A percentile compares a stretch with the other conserved stretches of the same genome.
Evolutionary conservation across 2,797 vertebrate species (phyloP).

Genomic region (Hirundo rustica): DNA sequence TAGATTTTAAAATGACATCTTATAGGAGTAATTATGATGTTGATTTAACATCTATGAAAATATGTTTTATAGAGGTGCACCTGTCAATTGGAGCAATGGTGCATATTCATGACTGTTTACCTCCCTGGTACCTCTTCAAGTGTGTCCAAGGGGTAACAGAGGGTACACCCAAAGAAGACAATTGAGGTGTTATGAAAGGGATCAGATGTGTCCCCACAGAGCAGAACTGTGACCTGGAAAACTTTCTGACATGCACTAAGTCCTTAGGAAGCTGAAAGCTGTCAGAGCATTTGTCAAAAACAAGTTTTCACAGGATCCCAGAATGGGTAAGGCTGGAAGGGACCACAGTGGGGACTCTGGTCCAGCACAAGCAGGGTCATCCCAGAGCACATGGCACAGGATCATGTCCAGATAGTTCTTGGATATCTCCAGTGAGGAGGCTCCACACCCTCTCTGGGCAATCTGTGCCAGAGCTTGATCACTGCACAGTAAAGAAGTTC

Average conservation of each 20-base stretch:
- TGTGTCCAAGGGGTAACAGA: not conserved
- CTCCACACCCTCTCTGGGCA: not conserved
- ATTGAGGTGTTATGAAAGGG: not conserved
- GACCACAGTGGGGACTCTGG: not conserved
- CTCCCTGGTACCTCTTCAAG: not conserved
- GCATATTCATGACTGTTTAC: not conserved
- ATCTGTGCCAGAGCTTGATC: too few relatives aligned
- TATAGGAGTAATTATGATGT: not conserved
- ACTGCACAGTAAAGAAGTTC: not conserved
- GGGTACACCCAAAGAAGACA: not conserved
- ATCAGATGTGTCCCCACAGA: not conserved
- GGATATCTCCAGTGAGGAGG: not conserved
- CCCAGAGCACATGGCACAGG: not conserved
- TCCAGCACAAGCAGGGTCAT: not conserved
- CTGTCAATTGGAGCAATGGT: not conserved
- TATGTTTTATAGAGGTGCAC: not conserved
- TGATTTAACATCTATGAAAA: not conserved
- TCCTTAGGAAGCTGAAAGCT: not conserved
- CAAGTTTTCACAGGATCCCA: not conserved
- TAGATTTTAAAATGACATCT: not conserved
- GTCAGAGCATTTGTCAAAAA: not conserved
- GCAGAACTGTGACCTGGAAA: not conserved
- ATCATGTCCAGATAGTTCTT: rapidly evolving
- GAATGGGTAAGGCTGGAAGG: not conserved
- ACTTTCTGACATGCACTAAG: not conserved